These are phyloP conservation scores for Nomada lathburiana DNA, from an alignment of 2,888 invertebrate species.

Conservation along the genomic window DNA sequence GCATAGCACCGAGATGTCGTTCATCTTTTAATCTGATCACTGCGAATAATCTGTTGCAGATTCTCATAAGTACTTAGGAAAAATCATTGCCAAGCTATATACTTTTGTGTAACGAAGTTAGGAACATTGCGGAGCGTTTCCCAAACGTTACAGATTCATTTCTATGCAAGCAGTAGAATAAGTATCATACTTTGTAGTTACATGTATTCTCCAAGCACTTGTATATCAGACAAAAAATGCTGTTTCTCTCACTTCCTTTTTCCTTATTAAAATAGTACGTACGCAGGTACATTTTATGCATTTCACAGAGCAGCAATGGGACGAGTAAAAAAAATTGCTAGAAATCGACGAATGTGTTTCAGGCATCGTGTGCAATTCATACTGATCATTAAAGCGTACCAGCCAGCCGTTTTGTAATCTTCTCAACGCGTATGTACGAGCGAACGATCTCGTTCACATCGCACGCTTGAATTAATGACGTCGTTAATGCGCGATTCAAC, in stretches of 20 bases:
- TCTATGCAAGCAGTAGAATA: too few relatives aligned
- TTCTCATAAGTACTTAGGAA: background rate
- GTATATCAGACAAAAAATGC: too few relatives aligned
- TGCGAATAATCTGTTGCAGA: background rate
- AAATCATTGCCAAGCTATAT: too few relatives aligned
- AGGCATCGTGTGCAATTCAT: background rate
- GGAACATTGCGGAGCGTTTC: too few relatives aligned
- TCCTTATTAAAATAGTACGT: too few relatives aligned
- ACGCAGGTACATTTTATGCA: too few relatives aligned
- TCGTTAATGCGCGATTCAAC: constrained; percentile 63
- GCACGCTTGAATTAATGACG: constrained; percentile 59
- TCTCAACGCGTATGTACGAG: constrained; percentile 34
- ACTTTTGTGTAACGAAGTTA: too few relatives aligned
- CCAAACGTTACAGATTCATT: too few relatives aligned
- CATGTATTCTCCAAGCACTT: too few relatives aligned
- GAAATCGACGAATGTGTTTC: constrained; percentile 3
- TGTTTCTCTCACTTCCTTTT: too few relatives aligned
- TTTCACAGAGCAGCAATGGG: too few relatives aligned
- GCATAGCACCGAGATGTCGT: background rate
- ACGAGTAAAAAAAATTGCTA: background rate
- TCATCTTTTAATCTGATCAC: background rate
- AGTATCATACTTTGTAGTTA: too few relatives aligned
- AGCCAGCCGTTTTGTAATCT: constrained; percentile 45
- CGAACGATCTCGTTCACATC: constrained; percentile 49
- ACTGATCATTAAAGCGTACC: constrained; percentile 44